phyloP scores from a whole-genome alignment of 1,140 invertebrate genomes.

The Zaprionus camerounensis region DNA sequence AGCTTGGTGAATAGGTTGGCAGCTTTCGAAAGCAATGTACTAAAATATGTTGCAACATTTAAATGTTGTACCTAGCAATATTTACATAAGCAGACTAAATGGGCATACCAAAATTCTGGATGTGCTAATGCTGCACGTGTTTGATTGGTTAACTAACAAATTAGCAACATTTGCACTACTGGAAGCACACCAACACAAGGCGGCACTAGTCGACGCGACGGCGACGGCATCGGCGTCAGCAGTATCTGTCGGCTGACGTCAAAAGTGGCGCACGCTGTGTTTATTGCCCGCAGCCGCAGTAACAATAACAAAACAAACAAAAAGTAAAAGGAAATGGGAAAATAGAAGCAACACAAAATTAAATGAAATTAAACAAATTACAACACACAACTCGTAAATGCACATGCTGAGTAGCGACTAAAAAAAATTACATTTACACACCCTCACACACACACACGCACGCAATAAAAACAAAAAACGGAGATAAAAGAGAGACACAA shows the following conservation, averaged over 20 bases:
- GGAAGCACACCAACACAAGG: background rate
- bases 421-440: slow-evolving; percentile 13
- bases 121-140: slow-evolving; percentile 21
- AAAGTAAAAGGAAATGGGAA: slow-evolving; percentile 22
- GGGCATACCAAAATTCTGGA: background rate
- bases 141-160: slow-evolving; percentile 17
- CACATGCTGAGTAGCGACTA: slow-evolving; percentile 15
- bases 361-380: slow-evolving; percentile 50
- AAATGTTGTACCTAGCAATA: background rate
- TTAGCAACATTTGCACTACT: slow-evolving; percentile 25
- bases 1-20: background rate
- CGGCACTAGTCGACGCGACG: background rate
- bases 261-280: slow-evolving; percentile 22
- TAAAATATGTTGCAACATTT: background rate
- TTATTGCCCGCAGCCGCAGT: slow-evolving; percentile 1
- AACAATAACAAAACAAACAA: slow-evolving; percentile 26
- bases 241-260: slow-evolving; percentile 26
- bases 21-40: background rate
- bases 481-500: slow-evolving; percentile 43
- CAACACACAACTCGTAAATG: slow-evolving; percentile 23
- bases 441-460: slow-evolving; percentile 15
- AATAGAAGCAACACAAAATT: background rate
- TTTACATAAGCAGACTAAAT: background rate
- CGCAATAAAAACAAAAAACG: slow-evolving; percentile 36
- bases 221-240: slow-evolving; percentile 3